phyloP scores from a whole-genome alignment of 1,140 invertebrate genomes.

The Zaprionus lachaisei region DNA sequence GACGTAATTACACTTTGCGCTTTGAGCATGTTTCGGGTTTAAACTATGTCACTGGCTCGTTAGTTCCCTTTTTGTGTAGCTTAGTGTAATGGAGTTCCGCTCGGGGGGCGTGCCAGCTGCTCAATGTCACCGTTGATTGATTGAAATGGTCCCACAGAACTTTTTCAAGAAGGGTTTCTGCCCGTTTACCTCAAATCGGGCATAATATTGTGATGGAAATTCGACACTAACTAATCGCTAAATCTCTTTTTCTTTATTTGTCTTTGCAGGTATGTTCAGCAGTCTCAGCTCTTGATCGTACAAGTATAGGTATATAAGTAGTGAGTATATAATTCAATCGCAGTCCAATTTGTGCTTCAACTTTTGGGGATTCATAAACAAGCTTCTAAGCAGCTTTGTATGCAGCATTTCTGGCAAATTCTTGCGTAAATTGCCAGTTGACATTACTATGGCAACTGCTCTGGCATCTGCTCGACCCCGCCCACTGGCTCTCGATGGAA shows the following conservation, averaged over 20 bases:
- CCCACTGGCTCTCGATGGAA: conserved; percentile 7
- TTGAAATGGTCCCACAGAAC: conserved; percentile 17
- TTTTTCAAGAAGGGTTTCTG: conserved; percentile 3
- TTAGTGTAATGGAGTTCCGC: conserved; percentile 30
- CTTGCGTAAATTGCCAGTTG: neutral
- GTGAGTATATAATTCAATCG: neutral
- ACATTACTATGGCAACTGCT: conserved; percentile 24
- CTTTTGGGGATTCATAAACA: too few species aligned
- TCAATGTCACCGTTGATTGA: conserved; percentile 44
- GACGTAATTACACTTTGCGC: conserved; percentile 58
- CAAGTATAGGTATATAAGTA: neutral
- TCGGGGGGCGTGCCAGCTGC: conserved; percentile 27
- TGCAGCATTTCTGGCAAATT: conserved; percentile 4
- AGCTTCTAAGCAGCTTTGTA: neutral
- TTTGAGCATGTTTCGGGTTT: conserved; percentile 56
- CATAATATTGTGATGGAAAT: conserved; percentile 31
- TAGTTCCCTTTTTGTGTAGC: conserved; percentile 24
- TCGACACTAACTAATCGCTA: conserved; percentile 21
- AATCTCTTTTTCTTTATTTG: neutral
- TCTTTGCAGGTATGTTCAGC: conserved; percentile 41
- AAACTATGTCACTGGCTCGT: conserved; percentile 46
- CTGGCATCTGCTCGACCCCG: neutral
- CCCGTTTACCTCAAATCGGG: neutral
- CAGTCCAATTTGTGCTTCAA: too few species aligned
- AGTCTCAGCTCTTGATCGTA: neutral